Base-by-base conservation (phyloP, 2,113 vertebrate genomes). In the Ciconia maguari region DNA sequence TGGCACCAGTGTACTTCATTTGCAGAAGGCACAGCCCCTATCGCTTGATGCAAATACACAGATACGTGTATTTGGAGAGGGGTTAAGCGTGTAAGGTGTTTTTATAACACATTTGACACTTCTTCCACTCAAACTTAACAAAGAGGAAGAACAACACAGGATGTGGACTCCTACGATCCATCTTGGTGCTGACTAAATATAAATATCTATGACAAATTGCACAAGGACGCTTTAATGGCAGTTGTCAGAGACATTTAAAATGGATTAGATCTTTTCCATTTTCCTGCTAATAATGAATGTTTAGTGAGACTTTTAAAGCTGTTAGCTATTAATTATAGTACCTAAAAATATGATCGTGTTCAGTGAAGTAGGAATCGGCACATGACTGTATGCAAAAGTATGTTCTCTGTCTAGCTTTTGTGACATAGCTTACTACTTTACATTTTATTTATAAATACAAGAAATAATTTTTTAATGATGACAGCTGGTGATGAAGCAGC, bases 221-320 rank as follows among this genome's bases (percentile, higher is more conserved):
- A 74, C 82, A 26, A 87, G 95, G 88, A 88, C 82, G 80, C 72
- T 46, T 86, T 96, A 84, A 79, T 96, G 98, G 93, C 97, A 95
- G 97, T 94, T 96, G 96, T 98, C 97, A 93, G 91, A 83, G 77
- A 85, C 68, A 44, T 93, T 97, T 93, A 75, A 90, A 95, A 94
- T 87, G 96, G 90, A 95, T 90, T 66, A 97, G 96, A 62, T 86
- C 81, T 62, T 84, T 87, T 89, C 66, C 49, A 3, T 80, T 90
- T 97, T 83, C 25, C 44, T 38, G 69, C 83, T 58, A 87, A 91
- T 93, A 83, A 93, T 71, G 95, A 93, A 93, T 58, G 62, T 95
- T 74, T 93, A 94, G 92, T 79, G 83, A 94, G 93, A 90, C 89
- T 85, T 79, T 52, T 87, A 84, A 93, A 94, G 92, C 66, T 92